Percentiles rank a stretch among this genome's conserved stretches.
Conservation (phyloP, 2,888 invertebrate species). For the Cecidostiba fungosa region DNA sequence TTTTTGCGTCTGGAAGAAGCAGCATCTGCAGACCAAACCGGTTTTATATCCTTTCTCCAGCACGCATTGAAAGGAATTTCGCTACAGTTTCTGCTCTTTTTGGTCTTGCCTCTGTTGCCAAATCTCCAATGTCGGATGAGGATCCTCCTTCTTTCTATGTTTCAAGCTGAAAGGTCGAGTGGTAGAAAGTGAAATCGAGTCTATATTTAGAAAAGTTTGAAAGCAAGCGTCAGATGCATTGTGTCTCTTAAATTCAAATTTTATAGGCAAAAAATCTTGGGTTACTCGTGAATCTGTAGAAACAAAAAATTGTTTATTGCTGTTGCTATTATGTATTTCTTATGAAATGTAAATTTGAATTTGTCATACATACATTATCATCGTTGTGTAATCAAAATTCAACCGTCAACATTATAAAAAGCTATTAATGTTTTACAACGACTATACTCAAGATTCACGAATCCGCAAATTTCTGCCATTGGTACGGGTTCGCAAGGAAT, state of each 20-base stretch:
- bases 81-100: background rate
- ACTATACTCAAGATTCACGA: too few species aligned
- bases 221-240: too few species aligned
- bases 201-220: background rate
- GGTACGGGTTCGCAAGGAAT: background rate
- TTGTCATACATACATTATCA: too few species aligned
- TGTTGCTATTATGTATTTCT: too few species aligned
- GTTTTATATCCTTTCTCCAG: slow-evolving; percentile 25
- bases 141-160: background rate
- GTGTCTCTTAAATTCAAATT: too few species aligned
- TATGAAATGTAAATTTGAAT: too few species aligned
- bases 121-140: background rate
- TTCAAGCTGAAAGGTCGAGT: background rate
- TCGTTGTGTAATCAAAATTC: too few species aligned
- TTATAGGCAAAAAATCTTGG: too few species aligned
- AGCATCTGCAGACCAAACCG: slow-evolving; percentile 12
- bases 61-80: background rate
- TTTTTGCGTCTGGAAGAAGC: background rate
- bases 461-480: background rate
- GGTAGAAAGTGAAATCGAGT: background rate
- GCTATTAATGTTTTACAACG: too few species aligned
- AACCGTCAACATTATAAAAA: too few species aligned
- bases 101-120: slow-evolving; percentile 20
- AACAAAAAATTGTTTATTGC: too few species aligned
- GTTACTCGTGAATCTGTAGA: too few species aligned